Evolutionary conservation across 2,113 vertebrate genomes (phyloP).

Genomic region (Bambusicola thoracicus): DNA sequence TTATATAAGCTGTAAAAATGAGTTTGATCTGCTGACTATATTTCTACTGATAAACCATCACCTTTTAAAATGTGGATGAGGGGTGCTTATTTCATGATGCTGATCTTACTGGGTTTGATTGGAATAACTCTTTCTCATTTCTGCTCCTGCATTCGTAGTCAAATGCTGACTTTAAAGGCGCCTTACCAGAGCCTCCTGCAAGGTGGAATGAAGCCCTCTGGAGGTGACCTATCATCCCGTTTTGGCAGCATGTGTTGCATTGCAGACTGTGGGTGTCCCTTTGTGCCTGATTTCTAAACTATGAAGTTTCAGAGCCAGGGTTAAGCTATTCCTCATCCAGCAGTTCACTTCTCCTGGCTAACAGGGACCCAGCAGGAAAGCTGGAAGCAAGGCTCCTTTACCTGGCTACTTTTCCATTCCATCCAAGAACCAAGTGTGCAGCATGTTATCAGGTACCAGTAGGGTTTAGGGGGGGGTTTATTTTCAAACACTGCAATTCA

Average conservation of each 20-base stretch:
- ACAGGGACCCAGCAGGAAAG: neutral
- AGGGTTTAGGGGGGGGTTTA: neutral
- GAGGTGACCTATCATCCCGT: neutral
- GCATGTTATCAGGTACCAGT: neutral
- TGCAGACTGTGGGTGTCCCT: neutral
- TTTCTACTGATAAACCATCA: neutral
- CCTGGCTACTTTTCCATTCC: neutral
- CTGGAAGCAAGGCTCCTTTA: neutral
- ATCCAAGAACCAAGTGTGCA: neutral
- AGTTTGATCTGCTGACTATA: neutral
- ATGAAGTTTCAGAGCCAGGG: neutral
- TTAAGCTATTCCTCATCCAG: neutral
- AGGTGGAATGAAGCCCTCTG: neutral
- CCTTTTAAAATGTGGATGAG: neutral
- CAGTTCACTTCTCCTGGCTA: neutral
- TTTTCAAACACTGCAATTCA: neutral
- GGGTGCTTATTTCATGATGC: neutral
- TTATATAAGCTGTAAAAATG: neutral
- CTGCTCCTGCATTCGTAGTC: neutral
- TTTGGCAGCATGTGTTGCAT: rapidly evolving
- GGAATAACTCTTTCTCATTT: neutral
- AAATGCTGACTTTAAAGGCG: neutral
- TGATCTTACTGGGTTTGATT: neutral
- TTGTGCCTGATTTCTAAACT: neutral
- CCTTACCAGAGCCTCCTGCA: neutral